A percentile compares a stretch with the other conserved stretches of the same genome.
phyloP scores from a whole-genome alignment of 2,797 vertebrate genomes.

The Netta rufina region DNA sequence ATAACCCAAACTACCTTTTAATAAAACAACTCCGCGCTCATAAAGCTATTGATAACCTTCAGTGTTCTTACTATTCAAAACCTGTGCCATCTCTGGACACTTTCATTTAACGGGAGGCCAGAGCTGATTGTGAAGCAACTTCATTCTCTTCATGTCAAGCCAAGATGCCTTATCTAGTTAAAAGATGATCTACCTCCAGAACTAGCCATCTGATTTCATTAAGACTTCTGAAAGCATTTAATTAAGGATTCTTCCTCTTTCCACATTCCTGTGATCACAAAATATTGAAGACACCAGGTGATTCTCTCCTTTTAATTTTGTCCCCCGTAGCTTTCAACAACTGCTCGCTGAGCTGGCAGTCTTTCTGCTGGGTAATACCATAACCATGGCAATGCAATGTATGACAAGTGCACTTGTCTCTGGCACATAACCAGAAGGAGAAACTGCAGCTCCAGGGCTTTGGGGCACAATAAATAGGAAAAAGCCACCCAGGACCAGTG shows the following conservation, averaged over 20 bases:
- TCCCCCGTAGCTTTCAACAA: neutral
- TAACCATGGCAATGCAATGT: fast-evolving
- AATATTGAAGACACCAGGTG: neutral
- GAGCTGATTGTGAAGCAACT: neutral
- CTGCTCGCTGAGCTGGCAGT: neutral
- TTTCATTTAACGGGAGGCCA: neutral
- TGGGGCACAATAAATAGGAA: fast-evolving
- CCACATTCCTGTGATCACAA: neutral
- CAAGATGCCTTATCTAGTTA: neutral
- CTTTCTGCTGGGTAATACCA: neutral
- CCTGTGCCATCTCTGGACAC: neutral
- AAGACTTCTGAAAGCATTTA: constrained; percentile 2
- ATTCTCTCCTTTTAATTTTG: neutral
- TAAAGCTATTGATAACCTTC: neutral
- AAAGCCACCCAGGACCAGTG: neutral
- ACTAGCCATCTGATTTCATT: constrained; percentile 9
- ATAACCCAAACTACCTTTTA: neutral
- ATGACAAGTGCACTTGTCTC: fast-evolving
- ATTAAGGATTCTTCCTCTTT: neutral
- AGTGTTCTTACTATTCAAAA: neutral
- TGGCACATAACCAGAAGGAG: neutral
- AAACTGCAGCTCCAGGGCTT: neutral
- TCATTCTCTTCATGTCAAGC: neutral
- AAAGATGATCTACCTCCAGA: neutral
- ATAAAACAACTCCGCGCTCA: neutral